Base-by-base conservation (phyloP, 92 coral and sea anemone genomes). In the Ricordea florida region DNA sequence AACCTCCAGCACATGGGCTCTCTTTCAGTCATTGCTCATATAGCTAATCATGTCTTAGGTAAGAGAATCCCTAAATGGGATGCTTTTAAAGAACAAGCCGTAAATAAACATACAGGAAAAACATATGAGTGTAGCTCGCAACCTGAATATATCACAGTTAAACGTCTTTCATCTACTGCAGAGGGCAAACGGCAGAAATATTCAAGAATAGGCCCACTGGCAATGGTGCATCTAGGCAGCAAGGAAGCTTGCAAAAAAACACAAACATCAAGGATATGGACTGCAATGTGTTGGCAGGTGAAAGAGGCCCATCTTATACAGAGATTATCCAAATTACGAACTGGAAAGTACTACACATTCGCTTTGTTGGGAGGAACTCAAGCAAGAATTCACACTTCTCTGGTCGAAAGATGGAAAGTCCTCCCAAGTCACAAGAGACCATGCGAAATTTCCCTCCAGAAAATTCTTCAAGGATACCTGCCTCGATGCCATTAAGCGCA, bases 231-330 rank as follows among this genome's bases (percentile, higher is more conserved):
- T n/a, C n/a, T n/a, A n/a, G n/a, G n/a, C n/a, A n/a, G n/a, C n/a
- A n/a, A n/a, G n/a, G n/a, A n/a, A n/a, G n/a, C n/a, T n/a, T n/a
- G n/a, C n/a, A n/a, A n/a, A n/a, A n/a, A n/a, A n/a, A 69, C 24
- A 46, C 51, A 31, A 51, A 51, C 47, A 50, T 68, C 20, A 58
- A 21, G 6, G 68, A 72, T 38, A 74, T 60, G 45, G 74, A 62
- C 30, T 74, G 80, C 32, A 72, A 74, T 74, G 46, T 74, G 43
- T 29, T 71, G 7, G 79, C 71, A 10, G 72, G 79, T 23, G 72
- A 71, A 57, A 71, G 79, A 38, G 79, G 79, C 27, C 79, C 79
- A 1, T 71, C 71, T 20, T 71, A 13, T 40, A 57, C 79, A n/a
- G 79, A 71, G 35, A 28, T 57, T 23, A 35, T 25, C 15, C 60